A percentile compares a stretch with the other conserved stretches of the same genome.
phyloP scores from a whole-genome alignment of 1,140 invertebrate species.

The Solenopsis invicta region DNA sequence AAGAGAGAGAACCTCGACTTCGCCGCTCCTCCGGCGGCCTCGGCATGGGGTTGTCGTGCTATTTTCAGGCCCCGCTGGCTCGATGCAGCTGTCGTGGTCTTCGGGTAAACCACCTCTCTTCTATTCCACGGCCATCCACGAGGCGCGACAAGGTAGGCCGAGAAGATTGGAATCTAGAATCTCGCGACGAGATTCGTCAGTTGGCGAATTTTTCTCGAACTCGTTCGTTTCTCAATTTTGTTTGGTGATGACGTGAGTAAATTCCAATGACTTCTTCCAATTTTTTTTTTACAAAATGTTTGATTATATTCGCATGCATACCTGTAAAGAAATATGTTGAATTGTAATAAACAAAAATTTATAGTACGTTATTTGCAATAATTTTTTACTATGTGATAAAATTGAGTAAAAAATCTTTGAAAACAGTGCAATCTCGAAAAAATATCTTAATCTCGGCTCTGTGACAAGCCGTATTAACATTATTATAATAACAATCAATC shows the following conservation, averaged over 20 bases:
- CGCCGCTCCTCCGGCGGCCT: conserved; percentile 65
- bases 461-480: background rate
- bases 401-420: background rate
- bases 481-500: background rate
- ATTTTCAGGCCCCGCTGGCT: conserved; percentile 76
- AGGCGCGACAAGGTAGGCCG: conserved; percentile 71
- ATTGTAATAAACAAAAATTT: background rate
- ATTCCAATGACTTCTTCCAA: background rate
- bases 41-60: conserved; percentile 78
- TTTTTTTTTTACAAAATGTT: background rate
- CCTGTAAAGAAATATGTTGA: background rate
- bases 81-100: conserved; percentile 77
- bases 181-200: conserved; percentile 26
- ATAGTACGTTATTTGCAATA: background rate
- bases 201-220: conserved; percentile 22
- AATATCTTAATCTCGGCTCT: conserved; percentile 1
- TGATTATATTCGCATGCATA: background rate
- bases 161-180: conserved; percentile 68
- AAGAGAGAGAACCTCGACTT: conserved; percentile 59
- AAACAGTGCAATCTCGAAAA: background rate
- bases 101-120: conserved; percentile 78
- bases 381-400: background rate
- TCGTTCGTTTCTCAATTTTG: background rate
- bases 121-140: conserved; percentile 77
- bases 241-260: background rate